Conservation (phyloP, 2,888 invertebrate species). For the Bursaphelenchus okinawaensis region DNA sequence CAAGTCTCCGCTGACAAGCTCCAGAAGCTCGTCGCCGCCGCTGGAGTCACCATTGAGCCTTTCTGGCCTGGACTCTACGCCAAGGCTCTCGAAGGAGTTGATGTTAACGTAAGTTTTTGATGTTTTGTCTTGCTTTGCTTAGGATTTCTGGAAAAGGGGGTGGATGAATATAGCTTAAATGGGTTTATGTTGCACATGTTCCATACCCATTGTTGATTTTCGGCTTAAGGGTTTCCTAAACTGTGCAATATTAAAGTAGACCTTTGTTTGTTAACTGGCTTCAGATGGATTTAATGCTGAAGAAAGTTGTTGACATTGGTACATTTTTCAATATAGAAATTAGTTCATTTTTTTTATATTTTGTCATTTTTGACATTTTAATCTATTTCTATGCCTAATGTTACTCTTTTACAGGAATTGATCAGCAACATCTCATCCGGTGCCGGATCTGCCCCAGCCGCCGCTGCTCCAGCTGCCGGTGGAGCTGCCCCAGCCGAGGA, state of each 20-base stretch:
- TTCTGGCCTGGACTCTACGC: conserved; percentile 99
- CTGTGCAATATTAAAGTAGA: conserved; percentile 6
- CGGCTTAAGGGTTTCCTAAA: conserved; percentile 6
- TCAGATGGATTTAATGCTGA: neutral
- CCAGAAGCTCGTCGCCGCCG: conserved; percentile 89
- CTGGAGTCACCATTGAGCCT: conserved; percentile 89
- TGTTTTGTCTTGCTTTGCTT: neutral
- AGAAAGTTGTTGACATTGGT: neutral
- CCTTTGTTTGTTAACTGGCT: neutral
- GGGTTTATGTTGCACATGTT: neutral
- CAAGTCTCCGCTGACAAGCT: conserved; percentile 97
- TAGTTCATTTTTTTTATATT: neutral
- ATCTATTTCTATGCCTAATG: neutral
- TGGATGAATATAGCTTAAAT: neutral
- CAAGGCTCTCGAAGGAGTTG: conserved; percentile 87
- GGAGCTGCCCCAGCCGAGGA: conserved; percentile 47
- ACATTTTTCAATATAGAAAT: neutral
- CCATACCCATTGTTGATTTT: conserved; percentile 5
- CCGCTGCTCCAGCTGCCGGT: conserved; percentile 59
- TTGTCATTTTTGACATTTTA: conserved; percentile 8
- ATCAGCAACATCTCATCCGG: conserved; percentile 63
- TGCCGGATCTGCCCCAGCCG: conserved; percentile 75
- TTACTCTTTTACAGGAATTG: conserved; percentile 39
- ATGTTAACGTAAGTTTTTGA: conserved; percentile 93
- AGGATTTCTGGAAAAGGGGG: neutral